phyloP scores from a whole-genome alignment of 64 coral and sea anemone genomes.

The Stichodactyla mertensii region DNA sequence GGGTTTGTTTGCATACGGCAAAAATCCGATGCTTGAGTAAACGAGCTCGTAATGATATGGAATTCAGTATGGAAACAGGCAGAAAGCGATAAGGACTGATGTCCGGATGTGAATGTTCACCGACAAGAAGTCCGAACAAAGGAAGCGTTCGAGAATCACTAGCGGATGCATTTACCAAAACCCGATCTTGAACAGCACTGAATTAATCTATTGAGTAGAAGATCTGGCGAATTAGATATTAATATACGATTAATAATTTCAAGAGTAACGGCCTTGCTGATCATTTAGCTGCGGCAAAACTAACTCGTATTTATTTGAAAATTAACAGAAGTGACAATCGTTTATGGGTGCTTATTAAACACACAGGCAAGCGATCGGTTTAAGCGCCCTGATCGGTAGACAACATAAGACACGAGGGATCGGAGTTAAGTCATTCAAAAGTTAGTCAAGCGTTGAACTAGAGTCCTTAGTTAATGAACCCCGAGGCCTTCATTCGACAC shows the following conservation, averaged over 20 bases:
- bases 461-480: constrained; percentile 23
- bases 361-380: constrained; percentile 3
- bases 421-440: constrained; percentile 9
- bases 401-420: constrained; percentile 7
- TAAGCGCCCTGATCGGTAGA: background rate
- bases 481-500: background rate
- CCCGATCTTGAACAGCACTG: background rate
- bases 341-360: background rate
- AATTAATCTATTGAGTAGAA: constrained; percentile 5
- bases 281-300: background rate
- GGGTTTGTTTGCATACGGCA: constrained; percentile 8
- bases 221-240: background rate
- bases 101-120: constrained; percentile 6
- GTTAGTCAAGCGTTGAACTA: constrained; percentile 19
- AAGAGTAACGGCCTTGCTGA: background rate
- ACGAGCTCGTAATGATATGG: background rate
- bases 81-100: background rate
- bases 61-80: background rate
- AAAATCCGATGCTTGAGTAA: constrained; percentile 17
- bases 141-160: background rate
- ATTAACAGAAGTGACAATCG: background rate
- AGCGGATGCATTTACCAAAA: constrained; percentile 1
- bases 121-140: background rate
- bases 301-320: constrained; percentile 1
- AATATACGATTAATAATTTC: constrained; percentile 10